Evolutionary conservation across 2,113 vertebrate species (phyloP).

Genomic region (Scartelaos histophorus): DNA sequence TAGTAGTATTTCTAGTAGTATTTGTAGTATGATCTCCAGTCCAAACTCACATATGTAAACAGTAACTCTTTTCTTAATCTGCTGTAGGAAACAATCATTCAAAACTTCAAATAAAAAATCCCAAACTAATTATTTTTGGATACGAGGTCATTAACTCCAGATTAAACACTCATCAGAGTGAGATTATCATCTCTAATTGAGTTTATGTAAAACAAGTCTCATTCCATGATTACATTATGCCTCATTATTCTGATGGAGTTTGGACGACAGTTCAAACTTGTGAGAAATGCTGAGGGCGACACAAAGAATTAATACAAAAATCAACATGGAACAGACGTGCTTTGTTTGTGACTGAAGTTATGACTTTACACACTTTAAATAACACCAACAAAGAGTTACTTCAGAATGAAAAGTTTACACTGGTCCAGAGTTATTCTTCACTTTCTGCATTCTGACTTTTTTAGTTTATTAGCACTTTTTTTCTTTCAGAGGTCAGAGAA

Average conservation of each 20-base stretch:
- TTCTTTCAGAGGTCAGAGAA: too few species aligned
- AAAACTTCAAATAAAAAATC: not conserved
- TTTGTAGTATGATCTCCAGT: too few species aligned
- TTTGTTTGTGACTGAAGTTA: not conserved
- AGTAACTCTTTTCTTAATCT: not conserved
- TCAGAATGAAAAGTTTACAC: too few species aligned
- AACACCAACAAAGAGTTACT: not conserved
- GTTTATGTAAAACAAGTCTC: slow-evolving; percentile 12
- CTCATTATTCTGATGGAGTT: slow-evolving; percentile 7
- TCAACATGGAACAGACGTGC: not conserved
- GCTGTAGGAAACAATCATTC: not conserved
- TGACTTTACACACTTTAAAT: not conserved
- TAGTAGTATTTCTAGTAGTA: too few species aligned
- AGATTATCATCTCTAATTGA: slow-evolving; percentile 14
- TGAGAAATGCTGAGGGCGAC: not conserved
- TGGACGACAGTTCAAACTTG: not conserved
- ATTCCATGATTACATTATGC: slow-evolving; percentile 9
- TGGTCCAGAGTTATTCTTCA: too few species aligned
- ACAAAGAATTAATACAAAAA: not conserved
- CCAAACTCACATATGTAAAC: too few species aligned
- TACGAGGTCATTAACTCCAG: slow-evolving; percentile 7
- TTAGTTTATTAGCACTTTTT: too few species aligned
- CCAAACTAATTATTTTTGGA: slow-evolving; percentile 3
- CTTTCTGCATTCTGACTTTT: too few species aligned
- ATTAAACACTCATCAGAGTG: slow-evolving; percentile 9